These are phyloP conservation scores for Forbesichthys agassizii DNA, from an alignment of 2,113 vertebrate species.

Conservation along the genomic window DNA sequence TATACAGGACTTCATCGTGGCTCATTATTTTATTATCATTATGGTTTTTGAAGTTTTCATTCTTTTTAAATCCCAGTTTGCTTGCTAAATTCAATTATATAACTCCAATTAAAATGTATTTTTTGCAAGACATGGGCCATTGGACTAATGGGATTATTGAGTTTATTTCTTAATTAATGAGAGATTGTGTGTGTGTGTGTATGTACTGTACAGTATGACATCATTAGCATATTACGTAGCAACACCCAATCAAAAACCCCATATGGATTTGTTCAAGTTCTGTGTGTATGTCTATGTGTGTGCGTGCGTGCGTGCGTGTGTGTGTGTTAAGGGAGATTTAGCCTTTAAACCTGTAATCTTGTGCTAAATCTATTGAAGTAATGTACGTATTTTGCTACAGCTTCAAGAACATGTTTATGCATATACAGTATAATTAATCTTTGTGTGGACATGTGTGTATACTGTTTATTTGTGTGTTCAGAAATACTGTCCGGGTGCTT, in stretches of 20 bases:
- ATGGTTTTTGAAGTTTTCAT: too few relatives aligned
- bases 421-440: too few relatives aligned
- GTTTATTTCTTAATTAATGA: too few relatives aligned
- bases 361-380: background rate
- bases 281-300: background rate
- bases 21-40: too few relatives aligned
- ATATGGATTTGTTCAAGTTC: too few relatives aligned
- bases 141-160: background rate
- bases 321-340: background rate
- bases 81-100: background rate
- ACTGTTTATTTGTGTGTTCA: background rate
- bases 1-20: too few relatives aligned
- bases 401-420: background rate
- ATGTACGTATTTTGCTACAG: background rate
- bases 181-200: background rate
- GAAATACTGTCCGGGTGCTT: constrained; percentile 13
- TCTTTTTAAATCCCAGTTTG: background rate
- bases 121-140: background rate
- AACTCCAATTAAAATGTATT: background rate
- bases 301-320: background rate
- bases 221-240: too few relatives aligned
- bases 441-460: constrained; percentile 12
- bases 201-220: too few relatives aligned
- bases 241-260: too few relatives aligned
- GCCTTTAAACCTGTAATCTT: background rate